Evolutionary conservation across 2,113 vertebrate species (phyloP), one percentile per base, ranked within the genome.

Genomic region (Morone chrysops): DNA sequence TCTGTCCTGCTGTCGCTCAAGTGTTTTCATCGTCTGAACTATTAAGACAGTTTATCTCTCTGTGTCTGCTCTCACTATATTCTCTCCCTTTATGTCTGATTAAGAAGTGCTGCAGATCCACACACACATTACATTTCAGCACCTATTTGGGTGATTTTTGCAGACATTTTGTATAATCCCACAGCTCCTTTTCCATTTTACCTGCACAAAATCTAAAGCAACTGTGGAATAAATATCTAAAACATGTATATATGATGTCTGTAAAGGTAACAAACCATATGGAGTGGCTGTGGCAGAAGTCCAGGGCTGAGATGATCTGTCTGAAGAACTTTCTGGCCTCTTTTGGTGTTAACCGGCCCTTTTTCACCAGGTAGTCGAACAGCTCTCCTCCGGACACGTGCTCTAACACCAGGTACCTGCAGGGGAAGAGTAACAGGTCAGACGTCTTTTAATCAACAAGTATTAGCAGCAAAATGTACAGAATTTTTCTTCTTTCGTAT

Each of bases 241-340:
- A 31, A 31, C 31, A 2, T 31, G 31, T 31, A 31, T 31, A 31
- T 31, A 3, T 31, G 31, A 45, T 11, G 10, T 5, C 60, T 9
- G 22, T n/a, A 5, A 20, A 8, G 18, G n/a, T 2, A 5, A 78
- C 96, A 87, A 78, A 99, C 98, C 98, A 99, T 95, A 99, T 99
- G 79, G 98, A 99, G 94, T 99, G 98, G 91, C 98, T 99, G 95
- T 99, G 98, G 92, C 98, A 99, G 95, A 99, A 99, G 94, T 99
- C 98, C 93, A 99, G 95, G 13, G 98, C 98, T 0, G 98, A 99
- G 94, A 99, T 99, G 95, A 99, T 99, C 95, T 99, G 98, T 93
- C 98, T 96, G 96, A 99, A 99, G 95, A 99, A 99, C 93, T 99
- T 99, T 17, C 98, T 94, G 87, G 98, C 98, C 93, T 99, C 98